Percentiles rank a stretch among this genome's conserved stretches.
Conservation (phyloP, 1,140 invertebrate genomes). For the Atta cephalotes region DNA sequence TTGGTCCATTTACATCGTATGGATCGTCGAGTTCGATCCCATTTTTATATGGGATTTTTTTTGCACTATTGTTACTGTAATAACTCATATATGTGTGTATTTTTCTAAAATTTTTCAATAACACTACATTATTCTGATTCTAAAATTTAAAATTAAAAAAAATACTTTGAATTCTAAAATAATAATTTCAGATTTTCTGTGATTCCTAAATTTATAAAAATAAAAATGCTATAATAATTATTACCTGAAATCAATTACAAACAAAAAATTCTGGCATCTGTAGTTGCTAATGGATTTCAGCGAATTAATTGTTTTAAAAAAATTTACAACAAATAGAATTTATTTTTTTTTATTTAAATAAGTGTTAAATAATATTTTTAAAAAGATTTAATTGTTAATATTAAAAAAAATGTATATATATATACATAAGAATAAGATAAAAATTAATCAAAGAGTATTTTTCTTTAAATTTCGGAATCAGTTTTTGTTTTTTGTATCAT, state of each 20-base stretch:
- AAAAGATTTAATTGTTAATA: too few species aligned
- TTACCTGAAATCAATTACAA: neutral
- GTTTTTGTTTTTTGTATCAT: neutral
- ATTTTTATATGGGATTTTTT: constrained; percentile 23
- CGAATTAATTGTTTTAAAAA: neutral
- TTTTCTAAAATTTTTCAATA: neutral
- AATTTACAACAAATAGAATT: neutral
- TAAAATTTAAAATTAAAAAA: neutral
- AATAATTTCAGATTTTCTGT: neutral
- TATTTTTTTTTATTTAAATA: too few species aligned
- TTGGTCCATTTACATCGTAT: constrained; percentile 47
- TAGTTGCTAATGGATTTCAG: neutral
- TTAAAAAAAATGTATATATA: too few species aligned
- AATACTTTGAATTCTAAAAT: neutral
- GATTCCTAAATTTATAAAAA: neutral
- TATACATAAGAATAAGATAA: neutral
- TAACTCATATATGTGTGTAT: neutral
- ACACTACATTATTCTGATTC: neutral
- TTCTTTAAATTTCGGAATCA: neutral
- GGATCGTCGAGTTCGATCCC: constrained; percentile 49
- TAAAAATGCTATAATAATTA: neutral
- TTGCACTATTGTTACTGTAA: neutral
- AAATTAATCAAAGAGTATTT: neutral
- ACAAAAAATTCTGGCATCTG: neutral
- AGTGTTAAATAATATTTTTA: too few species aligned